Percentiles rank a stretch among this genome's conserved stretches.
Evolutionary conservation across 2,797 vertebrate species (phyloP).

Genomic region (Aulostomus chinensis): DNA sequence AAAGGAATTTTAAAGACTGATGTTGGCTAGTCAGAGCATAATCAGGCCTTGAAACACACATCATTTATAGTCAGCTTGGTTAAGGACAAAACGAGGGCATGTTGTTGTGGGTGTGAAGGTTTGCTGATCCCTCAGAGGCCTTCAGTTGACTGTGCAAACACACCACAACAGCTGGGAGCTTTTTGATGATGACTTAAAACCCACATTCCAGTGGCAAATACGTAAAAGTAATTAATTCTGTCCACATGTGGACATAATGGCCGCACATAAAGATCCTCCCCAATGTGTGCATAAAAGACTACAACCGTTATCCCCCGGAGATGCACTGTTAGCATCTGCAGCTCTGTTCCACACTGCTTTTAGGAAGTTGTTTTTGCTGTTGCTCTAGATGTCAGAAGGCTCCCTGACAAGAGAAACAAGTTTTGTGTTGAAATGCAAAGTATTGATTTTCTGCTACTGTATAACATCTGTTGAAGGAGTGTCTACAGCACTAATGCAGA

Average conservation of each 20-base stretch:
- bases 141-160: conserved; percentile 34
- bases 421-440: conserved; percentile 32
- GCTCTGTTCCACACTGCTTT: conserved; percentile 1
- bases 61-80: conserved; percentile 53
- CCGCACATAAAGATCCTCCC: conserved; percentile 23
- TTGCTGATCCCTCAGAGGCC: conserved; percentile 33
- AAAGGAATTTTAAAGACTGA: background rate
- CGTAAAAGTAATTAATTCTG: conserved; percentile 45
- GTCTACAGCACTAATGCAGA: conserved; percentile 21
- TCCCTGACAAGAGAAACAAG: conserved; percentile 24
- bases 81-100: conserved; percentile 25
- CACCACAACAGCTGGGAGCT: conserved; percentile 43
- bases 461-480: conserved; percentile 36
- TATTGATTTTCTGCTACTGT: conserved; percentile 48
- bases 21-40: conserved; percentile 34
- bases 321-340: conserved; percentile 4
- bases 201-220: conserved; percentile 35
- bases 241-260: conserved; percentile 31
- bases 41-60: conserved; percentile 36
- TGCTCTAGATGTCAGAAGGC: conserved; percentile 42
- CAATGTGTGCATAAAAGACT: conserved; percentile 10
- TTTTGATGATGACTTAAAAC: conserved; percentile 28
- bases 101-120: background rate
- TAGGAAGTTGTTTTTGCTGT: conserved; percentile 28
- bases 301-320: conserved; percentile 8